These are phyloP conservation scores for Xanthostigma xanthostigma DNA, from an alignment of 2,888 invertebrate genomes.

Conservation along the genomic window DNA sequence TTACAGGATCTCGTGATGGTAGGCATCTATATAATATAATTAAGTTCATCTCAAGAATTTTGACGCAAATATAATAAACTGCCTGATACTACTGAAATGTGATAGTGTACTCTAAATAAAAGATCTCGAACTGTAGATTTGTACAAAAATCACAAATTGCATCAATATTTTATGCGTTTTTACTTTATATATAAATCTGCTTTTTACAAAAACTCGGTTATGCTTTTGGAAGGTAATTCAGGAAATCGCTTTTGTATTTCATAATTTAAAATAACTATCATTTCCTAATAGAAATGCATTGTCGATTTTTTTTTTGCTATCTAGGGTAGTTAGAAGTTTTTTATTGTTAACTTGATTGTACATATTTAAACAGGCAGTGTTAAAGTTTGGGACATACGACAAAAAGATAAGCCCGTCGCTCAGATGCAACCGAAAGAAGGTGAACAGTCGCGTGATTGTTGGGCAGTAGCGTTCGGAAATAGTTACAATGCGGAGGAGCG, in stretches of 20 bases:
- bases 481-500: constrained; percentile 77
- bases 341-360: neutral
- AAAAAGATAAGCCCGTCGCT: constrained; percentile 77
- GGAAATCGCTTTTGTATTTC: too few species aligned
- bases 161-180: neutral
- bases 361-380: constrained; percentile 45
- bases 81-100: too few species aligned
- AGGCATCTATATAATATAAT: constrained; percentile 11
- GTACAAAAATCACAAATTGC: neutral
- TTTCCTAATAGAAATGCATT: too few species aligned
- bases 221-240: too few species aligned
- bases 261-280: too few species aligned
- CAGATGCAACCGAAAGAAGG: constrained; percentile 66
- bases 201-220: too few species aligned
- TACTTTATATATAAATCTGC: too few species aligned
- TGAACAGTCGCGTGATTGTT: constrained; percentile 70
- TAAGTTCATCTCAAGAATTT: neutral
- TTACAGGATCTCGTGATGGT: constrained; percentile 88
- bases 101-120: neutral
- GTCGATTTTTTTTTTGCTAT: too few species aligned
- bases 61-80: neutral
- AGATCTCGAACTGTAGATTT: neutral
- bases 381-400: constrained; percentile 91
- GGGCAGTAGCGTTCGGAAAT: constrained; percentile 87
- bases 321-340: too few species aligned